phyloP scores from a whole-genome alignment of 2,113 vertebrate species.

The Murina feae region DNA sequence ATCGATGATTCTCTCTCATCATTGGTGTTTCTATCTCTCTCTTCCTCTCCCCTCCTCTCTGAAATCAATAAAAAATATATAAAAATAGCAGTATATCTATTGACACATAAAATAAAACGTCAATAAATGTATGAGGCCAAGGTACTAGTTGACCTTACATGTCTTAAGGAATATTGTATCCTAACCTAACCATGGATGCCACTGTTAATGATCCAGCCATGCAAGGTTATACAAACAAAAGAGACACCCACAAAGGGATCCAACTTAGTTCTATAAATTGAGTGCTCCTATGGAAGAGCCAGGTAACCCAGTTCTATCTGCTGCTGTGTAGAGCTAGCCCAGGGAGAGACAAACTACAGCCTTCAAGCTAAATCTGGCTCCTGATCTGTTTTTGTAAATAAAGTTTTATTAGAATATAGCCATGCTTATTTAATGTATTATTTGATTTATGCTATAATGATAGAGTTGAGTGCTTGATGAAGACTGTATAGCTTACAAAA shows the following conservation, averaged over 20 bases:
- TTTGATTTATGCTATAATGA: background rate
- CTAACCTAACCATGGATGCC: background rate
- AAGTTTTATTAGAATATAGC: background rate
- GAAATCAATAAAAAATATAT: no score
- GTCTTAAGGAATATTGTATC: slow-evolving; percentile 8
- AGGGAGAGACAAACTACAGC: background rate
- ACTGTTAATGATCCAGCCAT: background rate
- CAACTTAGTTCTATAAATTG: background rate
- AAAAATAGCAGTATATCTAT: slow-evolving; percentile 5
- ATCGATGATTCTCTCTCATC: no score
- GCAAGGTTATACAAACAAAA: slow-evolving; percentile 35
- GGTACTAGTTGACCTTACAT: slow-evolving; percentile 26
- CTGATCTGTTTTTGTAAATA: slow-evolving; percentile 3
- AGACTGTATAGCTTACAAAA: background rate
- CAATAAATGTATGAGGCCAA: background rate
- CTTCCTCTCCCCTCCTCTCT: no score
- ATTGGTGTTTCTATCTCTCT: no score
- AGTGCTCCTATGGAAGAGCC: background rate
- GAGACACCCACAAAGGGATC: background rate
- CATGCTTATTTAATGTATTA: background rate
- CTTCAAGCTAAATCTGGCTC: background rate
- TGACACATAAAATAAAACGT: slow-evolving; percentile 48
- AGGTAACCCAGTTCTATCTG: background rate
- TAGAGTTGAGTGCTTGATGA: background rate
- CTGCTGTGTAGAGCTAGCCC: background rate